Evolutionary conservation across 2,888 invertebrate species (phyloP).

Genomic region (Caradrina clavipalpis): DNA sequence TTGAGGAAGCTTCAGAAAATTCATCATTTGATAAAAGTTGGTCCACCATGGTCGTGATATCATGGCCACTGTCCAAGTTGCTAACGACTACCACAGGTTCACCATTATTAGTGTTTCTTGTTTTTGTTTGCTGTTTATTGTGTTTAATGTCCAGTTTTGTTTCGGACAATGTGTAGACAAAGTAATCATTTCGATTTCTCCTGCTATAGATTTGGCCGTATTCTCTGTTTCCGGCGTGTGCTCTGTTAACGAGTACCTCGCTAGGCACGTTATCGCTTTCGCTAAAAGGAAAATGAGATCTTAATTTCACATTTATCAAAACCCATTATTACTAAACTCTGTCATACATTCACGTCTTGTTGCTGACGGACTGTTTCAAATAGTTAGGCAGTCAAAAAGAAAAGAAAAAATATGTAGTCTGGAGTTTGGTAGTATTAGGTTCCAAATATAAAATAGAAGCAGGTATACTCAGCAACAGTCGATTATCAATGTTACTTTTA

Average conservation of each 20-base stretch:
- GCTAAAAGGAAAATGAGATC: conserved; percentile 15
- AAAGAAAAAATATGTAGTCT: no score
- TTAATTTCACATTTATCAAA: not conserved
- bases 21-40: conserved; percentile 63
- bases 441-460: no score
- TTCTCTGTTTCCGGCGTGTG: not conserved
- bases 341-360: no score
- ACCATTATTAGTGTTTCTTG: conserved; percentile 13
- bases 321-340: no score
- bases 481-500: no score
- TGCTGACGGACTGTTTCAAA: no score
- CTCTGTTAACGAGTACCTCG: not conserved
- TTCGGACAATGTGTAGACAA: conserved; percentile 58
- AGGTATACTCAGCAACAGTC: no score
- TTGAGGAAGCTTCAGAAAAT: conserved; percentile 67
- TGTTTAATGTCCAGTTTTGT: not conserved
- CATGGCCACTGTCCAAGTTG: conserved; percentile 62
- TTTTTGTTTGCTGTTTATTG: conserved; percentile 4
- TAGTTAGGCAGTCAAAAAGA: no score
- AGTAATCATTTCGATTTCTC: conserved; percentile 33
- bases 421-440: no score
- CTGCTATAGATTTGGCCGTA: not conserved
- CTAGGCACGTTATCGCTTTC: not conserved
- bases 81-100: conserved; percentile 65
- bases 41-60: conserved; percentile 66